Evolutionary conservation across 2,888 invertebrate species (phyloP).

Genomic region (Cryptocephalus moraei): DNA sequence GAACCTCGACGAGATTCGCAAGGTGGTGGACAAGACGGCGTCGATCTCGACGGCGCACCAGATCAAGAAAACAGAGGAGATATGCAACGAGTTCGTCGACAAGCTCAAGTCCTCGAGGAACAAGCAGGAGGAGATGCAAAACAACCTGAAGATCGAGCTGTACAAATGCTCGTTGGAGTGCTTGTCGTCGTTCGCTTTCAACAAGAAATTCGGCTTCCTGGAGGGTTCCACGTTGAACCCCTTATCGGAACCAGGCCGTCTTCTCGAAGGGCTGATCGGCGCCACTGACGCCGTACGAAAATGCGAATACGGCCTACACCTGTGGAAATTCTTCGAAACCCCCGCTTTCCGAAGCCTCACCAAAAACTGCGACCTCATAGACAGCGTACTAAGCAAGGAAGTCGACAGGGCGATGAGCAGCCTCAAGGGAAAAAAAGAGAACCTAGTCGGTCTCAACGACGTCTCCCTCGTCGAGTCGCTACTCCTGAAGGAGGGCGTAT

Average conservation of each 20-base stretch:
- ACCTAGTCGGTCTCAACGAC: constrained; percentile 14
- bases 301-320: constrained; percentile 41
- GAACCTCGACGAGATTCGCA: constrained; percentile 43
- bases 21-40: constrained; percentile 39
- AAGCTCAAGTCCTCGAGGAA: constrained; percentile 48
- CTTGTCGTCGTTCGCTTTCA: constrained; percentile 44
- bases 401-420: constrained; percentile 39
- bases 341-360: constrained; percentile 48
- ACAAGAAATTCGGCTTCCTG: constrained; percentile 54
- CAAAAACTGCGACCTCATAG: constrained; percentile 50
- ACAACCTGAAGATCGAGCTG: constrained; percentile 47
- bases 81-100: constrained; percentile 36
- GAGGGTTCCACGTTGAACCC: constrained; percentile 41
- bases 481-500: constrained; percentile 45
- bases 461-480: constrained; percentile 44
- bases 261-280: constrained; percentile 46
- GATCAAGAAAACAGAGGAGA: constrained; percentile 28
- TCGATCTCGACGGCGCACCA: not conserved
- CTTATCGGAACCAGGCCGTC: constrained; percentile 46
- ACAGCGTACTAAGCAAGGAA: constrained; percentile 51
- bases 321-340: constrained; percentile 55
- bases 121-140: constrained; percentile 52
- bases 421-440: constrained; percentile 26
- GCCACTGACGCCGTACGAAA: constrained; percentile 49
- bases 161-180: constrained; percentile 63